phyloP scores from a whole-genome alignment of 2,888 invertebrate species.

The Malacosoma neustria region DNA sequence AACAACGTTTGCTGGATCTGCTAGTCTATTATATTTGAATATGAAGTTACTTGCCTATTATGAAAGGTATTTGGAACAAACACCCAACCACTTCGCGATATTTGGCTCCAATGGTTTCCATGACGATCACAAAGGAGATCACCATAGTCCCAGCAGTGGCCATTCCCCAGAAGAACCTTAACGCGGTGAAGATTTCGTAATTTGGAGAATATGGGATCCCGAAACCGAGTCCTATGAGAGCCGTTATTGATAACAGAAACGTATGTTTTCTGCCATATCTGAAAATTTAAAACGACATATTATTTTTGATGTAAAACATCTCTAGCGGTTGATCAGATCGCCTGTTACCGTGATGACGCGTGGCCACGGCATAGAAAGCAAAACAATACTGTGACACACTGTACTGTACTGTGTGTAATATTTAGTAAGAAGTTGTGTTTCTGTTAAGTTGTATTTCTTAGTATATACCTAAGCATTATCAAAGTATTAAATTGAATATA shows the following conservation, averaged over 20 bases:
- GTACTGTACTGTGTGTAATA: too few relatives aligned
- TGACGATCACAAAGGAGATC: slow-evolving; percentile 80
- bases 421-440: too few relatives aligned
- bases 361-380: too few relatives aligned
- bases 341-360: too few relatives aligned
- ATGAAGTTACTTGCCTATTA: slow-evolving; percentile 64
- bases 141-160: slow-evolving; percentile 90
- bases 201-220: slow-evolving; percentile 80
- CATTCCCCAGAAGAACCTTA: slow-evolving; percentile 80
- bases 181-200: slow-evolving; percentile 71
- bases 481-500: too few relatives aligned
- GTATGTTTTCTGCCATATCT: slow-evolving; percentile 86
- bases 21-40: too few relatives aligned
- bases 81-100: slow-evolving; percentile 74
- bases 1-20: too few relatives aligned
- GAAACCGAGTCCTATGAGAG: slow-evolving; percentile 80
- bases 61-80: slow-evolving; percentile 80
- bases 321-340: too few relatives aligned
- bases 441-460: too few relatives aligned
- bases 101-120: slow-evolving; percentile 77
- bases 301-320: too few relatives aligned
- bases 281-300: slow-evolving; percentile 28
- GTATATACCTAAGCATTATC: too few relatives aligned
- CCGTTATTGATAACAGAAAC: slow-evolving; percentile 78
- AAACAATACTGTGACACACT: too few relatives aligned